Conservation (phyloP, 2,888 invertebrate species). For the Agrotis puta region DNA sequence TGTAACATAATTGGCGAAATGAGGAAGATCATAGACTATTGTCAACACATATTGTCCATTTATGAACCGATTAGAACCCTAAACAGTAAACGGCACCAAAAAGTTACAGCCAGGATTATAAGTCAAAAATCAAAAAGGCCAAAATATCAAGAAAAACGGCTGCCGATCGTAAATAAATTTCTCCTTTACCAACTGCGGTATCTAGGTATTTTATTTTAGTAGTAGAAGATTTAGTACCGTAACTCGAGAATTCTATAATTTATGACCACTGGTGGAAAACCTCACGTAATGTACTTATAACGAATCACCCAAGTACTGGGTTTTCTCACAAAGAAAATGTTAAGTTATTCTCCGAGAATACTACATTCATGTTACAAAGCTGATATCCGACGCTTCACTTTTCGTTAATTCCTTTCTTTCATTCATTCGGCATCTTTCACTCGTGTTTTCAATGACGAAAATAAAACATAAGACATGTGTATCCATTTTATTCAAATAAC, state of each 20-base stretch:
- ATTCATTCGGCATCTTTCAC: not conserved
- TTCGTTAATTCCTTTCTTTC: not conserved
- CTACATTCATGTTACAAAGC: not conserved
- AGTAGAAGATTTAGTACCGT: constrained; percentile 27
- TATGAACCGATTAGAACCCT: not conserved
- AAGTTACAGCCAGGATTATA: not conserved
- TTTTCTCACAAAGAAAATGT: constrained; percentile 23
- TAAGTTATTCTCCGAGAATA: constrained; percentile 2
- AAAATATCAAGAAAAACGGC: not conserved
- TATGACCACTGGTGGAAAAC: constrained; percentile 32
- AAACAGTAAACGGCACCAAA: not conserved
- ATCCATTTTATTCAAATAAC: too few species aligned
- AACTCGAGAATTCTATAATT: constrained; percentile 32
- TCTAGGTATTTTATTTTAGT: constrained; percentile 6
- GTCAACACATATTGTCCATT: too few species aligned
- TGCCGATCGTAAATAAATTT: constrained; percentile 10
- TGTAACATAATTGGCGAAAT: too few species aligned
- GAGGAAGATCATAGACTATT: too few species aligned
- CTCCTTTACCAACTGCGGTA: constrained; percentile 3
- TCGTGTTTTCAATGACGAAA: not conserved
- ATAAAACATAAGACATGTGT: too few species aligned
- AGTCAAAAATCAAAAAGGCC: not conserved
- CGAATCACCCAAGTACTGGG: constrained; percentile 4
- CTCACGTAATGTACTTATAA: constrained; percentile 30
- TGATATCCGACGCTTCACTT: not conserved